Evolutionary conservation across 1,140 invertebrate genomes (phyloP), one percentile per base, ranked within the genome.

Genomic region (Microplitis mediator): DNA sequence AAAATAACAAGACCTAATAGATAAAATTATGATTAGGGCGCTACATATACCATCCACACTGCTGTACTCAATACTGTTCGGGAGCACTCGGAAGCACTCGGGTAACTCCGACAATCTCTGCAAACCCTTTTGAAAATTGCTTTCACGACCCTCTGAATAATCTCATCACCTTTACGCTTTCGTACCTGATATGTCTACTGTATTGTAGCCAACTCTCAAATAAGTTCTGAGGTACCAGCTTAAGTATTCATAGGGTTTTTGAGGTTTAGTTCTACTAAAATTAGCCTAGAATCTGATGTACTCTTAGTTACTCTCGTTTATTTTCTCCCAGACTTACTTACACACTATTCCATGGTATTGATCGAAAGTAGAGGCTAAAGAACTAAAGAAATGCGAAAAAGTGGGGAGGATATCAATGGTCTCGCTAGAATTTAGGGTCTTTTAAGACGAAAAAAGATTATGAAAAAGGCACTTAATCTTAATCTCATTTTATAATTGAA

Each of bases 91-190:
- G 61, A 39, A 14, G 3, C 23, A 62, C 61, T 74, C 72, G 75
- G 70, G 64, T 65, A 71, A 36, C 68, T 52, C 60, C 72, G 74
- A 14, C 23, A 56, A 32, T 66, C 75, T 72, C 80, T 81, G 80
- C 84, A 80, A 80, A 81, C 81, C 78, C 77, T 79, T 76, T 78
- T 73, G 77, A 61, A 75, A 23, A 74, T 72, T 75, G 71, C 31
- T 77, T 78, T 76, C 76, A 75, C 77, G 78, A 82, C 81, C 79
- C 73, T 50, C 71, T 69, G 14, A 75, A 76, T 75, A 23, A 77
- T 84, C 81, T 87, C 84, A 81, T 86, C 83, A 86, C 86, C 85
- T 87, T 85, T 85, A 84, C 83, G 76, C 81, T 80, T 78, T 84
- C 78, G 81, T 79, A 80, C 65, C 75, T 74, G 72, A 77, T 79